A percentile compares a stretch with the other conserved stretches of the same genome.
Conservation (phyloP, 2,113 vertebrate species). For the Thoracochromis brauschi region DNA sequence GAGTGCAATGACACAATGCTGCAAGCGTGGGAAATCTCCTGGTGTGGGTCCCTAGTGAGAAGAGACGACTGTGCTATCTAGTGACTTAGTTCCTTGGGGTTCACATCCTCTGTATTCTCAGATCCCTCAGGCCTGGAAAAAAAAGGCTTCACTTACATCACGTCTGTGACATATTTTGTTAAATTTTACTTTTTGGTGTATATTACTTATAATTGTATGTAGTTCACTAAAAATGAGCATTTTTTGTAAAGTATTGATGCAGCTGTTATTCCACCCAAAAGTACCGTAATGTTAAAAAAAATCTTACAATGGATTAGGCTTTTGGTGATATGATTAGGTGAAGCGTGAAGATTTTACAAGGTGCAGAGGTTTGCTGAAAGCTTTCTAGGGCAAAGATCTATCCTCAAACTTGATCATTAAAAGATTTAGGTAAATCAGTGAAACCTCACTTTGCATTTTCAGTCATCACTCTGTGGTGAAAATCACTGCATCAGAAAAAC, state of each 20-base stretch:
- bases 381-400: background rate
- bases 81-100: constrained; percentile 52
- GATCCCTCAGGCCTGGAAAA: background rate
- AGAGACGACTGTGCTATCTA: constrained; percentile 49
- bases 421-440: background rate
- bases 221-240: background rate
- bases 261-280: background rate
- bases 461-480: background rate
- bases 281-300: background rate
- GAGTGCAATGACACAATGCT: constrained; percentile 6
- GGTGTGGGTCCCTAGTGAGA: constrained; percentile 54
- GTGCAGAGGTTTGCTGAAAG: background rate
- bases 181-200: background rate
- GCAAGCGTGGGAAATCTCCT: constrained; percentile 70
- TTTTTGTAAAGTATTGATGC: background rate
- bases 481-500: background rate
- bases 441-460: background rate
- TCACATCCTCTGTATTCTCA: constrained; percentile 44
- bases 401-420: background rate
- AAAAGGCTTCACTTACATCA: background rate
- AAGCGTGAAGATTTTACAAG: background rate
- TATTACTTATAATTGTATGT: background rate
- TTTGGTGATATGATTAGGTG: background rate
- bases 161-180: background rate
- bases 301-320: background rate